Base-by-base conservation (phyloP, 2,888 invertebrate genomes). In the Eurytoma adleriae region DNA sequence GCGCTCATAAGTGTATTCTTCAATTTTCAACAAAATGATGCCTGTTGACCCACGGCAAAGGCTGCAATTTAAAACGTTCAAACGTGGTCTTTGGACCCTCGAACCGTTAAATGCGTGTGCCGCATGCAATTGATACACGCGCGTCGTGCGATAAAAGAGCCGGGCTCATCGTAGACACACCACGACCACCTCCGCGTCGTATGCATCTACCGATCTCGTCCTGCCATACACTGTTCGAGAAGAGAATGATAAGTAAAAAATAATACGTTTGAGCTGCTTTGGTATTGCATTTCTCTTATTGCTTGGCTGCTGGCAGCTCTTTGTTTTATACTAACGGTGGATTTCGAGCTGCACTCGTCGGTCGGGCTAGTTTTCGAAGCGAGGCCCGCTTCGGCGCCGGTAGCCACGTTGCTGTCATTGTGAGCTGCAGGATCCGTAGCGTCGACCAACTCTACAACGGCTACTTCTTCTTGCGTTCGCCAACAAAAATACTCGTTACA, bases 381-480 rank as follows among this genome's bases (percentile, higher is more conserved):
- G 85, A 88, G 85, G 83, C 86, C 87, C 80, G 85, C 84, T 86
- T 88, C 86, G 66, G 83, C 77, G 24, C 50, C 64, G 84, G 82
- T 76, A 2, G 56, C 5, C 48, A 73, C 64, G 79, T 83, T 83
- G 76, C 82, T 40, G 84, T 84, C 83, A 84, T 86, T 87, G 85
- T 86, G 86, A 83, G 87, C 86, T 82, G 86, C 87, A 59, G 88
- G 86, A 84, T 89, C 86, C 84, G 86, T 90, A 79, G 86, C 88
- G 78, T 89, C 89, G 86, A 89, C 84, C 88, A 89, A 88, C 84
- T 89, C 88, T 86, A 89, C 86, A 84, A 85, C 87, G 75, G 88
- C 85, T 88, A 86, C 81, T 85, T 90, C 89, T 85, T 89, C 89
- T 89, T 86, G 86, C 83, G 83, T 84, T 85, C 73, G 82, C 79